Conservation (phyloP, 2,888 invertebrate genomes). For the Drosophila hamatofila region DNA sequence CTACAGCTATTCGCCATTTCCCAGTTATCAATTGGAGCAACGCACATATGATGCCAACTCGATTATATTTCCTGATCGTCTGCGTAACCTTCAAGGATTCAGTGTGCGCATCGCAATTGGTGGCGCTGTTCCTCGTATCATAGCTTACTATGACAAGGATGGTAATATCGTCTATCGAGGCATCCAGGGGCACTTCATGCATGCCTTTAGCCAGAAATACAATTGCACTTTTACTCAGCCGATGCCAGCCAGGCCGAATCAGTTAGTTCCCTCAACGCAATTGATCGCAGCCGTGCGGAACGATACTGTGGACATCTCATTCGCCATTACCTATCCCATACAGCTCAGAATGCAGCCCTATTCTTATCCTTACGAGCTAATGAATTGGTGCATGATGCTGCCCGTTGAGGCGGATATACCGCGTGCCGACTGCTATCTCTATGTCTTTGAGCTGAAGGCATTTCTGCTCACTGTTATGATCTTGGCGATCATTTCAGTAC, state of each 20-base stretch:
- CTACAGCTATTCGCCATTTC: constrained; percentile 75
- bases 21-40: constrained; percentile 63
- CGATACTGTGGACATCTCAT: constrained; percentile 71
- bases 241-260: constrained; percentile 17
- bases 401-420: not conserved
- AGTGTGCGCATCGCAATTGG: constrained; percentile 65
- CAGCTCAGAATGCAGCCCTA: not conserved
- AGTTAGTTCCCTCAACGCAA: constrained; percentile 46
- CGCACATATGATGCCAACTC: constrained; percentile 6
- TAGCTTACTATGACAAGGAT: constrained; percentile 50
- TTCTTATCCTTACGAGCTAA: not conserved
- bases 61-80: constrained; percentile 64
- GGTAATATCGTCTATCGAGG: constrained; percentile 63
- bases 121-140: constrained; percentile 72
- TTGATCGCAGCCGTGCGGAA: constrained; percentile 65
- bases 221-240: constrained; percentile 61
- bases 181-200: constrained; percentile 70
- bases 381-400: not conserved
- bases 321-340: constrained; percentile 47
- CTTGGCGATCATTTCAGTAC: not conserved
- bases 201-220: constrained; percentile 64
- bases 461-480: not conserved
- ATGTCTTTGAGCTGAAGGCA: not conserved
- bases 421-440: not conserved
- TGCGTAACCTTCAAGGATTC: constrained; percentile 65